Evolutionary conservation across 1,140 invertebrate genomes (phyloP).

Genomic region (Sitophilus oryzae): DNA sequence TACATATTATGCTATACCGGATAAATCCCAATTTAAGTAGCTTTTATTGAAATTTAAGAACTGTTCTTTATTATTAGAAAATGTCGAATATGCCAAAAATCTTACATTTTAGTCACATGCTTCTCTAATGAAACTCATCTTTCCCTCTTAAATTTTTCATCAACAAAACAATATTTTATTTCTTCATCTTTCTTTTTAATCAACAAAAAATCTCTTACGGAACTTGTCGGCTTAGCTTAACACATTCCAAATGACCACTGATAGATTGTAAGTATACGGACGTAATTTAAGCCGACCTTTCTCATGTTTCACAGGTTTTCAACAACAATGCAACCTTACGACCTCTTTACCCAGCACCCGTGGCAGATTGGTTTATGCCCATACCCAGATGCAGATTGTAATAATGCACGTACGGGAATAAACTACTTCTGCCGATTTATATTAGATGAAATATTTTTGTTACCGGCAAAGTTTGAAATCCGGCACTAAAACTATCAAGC

Average conservation of each 20-base stretch:
- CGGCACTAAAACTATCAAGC: too few relatives aligned
- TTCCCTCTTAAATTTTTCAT: neutral
- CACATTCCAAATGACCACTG: neutral
- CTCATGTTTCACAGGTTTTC: neutral
- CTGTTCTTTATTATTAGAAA: too few relatives aligned
- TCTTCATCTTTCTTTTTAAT: neutral
- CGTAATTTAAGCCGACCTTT: neutral
- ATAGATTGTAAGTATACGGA: neutral
- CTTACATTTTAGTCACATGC: too few relatives aligned
- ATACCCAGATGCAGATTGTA: neutral
- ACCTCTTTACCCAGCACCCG: constrained; percentile 7
- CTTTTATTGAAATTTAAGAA: too few relatives aligned
- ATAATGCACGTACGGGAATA: neutral
- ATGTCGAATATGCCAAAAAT: too few relatives aligned
- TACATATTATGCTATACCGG: too few relatives aligned
- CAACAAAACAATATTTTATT: too few relatives aligned
- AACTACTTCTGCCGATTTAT: too few relatives aligned
- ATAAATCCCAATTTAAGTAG: too few relatives aligned
- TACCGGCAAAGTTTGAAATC: too few relatives aligned
- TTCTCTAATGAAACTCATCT: too few relatives aligned
- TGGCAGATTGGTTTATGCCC: constrained; percentile 4
- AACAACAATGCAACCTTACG: constrained; percentile 5
- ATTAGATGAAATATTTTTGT: too few relatives aligned
- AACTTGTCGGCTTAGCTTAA: neutral
- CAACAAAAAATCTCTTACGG: neutral